phyloP scores from a whole-genome alignment of 1,140 invertebrate genomes.

The Leguminivora glycinivorella region DNA sequence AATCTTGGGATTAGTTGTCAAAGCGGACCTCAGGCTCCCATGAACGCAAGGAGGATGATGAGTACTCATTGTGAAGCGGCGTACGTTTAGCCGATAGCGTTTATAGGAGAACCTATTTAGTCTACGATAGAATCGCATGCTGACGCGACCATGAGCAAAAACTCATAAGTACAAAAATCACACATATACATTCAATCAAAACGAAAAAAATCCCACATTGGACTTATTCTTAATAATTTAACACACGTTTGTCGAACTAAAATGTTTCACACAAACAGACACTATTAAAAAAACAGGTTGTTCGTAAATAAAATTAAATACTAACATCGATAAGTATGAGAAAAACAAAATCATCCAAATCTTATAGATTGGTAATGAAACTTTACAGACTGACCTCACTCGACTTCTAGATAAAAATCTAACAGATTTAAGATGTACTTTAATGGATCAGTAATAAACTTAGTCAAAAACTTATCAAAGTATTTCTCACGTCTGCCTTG shows the following conservation, averaged over 20 bases:
- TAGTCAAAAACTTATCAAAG: neutral
- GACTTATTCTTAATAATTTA: neutral
- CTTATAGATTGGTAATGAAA: conserved; percentile 9
- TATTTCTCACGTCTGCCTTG: neutral
- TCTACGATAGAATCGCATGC: neutral
- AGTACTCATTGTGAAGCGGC: no score
- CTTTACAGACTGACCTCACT: neutral
- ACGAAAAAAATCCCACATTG: conserved; percentile 23
- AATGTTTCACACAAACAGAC: neutral
- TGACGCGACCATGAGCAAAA: conserved; percentile 49
- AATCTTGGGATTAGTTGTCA: no score
- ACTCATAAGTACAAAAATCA: conserved; percentile 70
- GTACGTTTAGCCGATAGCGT: no score
- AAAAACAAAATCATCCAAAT: conserved; percentile 17
- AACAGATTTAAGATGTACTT: neutral
- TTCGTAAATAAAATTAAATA: conserved; percentile 25
- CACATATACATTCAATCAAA: conserved; percentile 44
- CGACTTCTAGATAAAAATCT: neutral
- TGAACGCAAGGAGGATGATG: no score
- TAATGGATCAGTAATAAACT: neutral
- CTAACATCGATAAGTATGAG: conserved; percentile 2
- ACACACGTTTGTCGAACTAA: conserved; percentile 18
- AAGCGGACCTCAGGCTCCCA: no score
- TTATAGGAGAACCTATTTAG: no score
- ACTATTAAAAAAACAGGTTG: neutral